Evolutionary conservation across 2,888 invertebrate species (phyloP).

Genomic region (Hermodice carunculata): DNA sequence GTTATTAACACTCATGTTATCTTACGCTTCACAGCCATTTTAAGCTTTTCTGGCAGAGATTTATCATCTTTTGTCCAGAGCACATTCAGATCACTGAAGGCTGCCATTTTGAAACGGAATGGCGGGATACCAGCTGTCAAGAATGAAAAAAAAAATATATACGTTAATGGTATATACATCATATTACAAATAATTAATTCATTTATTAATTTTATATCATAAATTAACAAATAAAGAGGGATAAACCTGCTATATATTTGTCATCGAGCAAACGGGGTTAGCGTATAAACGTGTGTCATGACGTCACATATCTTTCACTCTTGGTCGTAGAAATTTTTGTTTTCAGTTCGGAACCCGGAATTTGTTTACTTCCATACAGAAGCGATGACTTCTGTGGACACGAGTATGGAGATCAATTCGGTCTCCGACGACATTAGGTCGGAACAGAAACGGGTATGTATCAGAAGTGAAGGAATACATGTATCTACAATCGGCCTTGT

Average conservation of each 20-base stretch:
- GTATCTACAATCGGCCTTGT: background rate
- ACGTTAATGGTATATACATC: background rate
- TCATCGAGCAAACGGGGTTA: too few relatives aligned
- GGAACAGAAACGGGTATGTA: constrained; percentile 58
- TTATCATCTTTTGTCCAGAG: constrained; percentile 30
- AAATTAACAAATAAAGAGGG: background rate
- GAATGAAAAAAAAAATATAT: background rate
- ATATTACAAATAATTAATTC: background rate
- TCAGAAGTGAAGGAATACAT: background rate
- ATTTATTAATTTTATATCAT: background rate
- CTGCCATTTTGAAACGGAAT: constrained; percentile 40
- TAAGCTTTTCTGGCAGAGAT: constrained; percentile 33
- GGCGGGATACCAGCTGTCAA: background rate
- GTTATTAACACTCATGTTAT: too few relatives aligned
- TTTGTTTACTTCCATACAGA: too few relatives aligned
- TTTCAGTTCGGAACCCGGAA: background rate
- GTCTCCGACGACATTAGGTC: constrained; percentile 56
- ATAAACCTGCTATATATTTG: too few relatives aligned
- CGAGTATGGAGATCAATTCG: constrained; percentile 64
- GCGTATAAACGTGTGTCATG: background rate
- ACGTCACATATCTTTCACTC: background rate
- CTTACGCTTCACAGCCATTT: constrained; percentile 40
- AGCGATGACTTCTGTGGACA: constrained; percentile 57
- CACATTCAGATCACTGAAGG: constrained; percentile 49
- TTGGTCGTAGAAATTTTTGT: background rate